A percentile compares a stretch with the other conserved stretches of the same genome.
phyloP scores from a whole-genome alignment of 2,797 vertebrate species.

The Malurus splendens region DNA sequence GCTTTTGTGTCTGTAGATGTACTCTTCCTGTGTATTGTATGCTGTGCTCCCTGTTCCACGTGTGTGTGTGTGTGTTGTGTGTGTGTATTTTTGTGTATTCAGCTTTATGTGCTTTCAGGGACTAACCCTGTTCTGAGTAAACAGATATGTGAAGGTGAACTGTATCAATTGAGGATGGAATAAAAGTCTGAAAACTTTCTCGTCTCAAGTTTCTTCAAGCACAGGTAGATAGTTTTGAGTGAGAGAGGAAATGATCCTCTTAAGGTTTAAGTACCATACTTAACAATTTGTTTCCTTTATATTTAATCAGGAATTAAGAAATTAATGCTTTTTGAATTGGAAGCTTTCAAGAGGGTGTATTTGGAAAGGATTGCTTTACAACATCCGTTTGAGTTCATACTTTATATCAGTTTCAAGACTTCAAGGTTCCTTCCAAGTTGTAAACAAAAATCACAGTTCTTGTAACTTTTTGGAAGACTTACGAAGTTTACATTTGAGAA shows the following conservation, averaged over 20 bases:
- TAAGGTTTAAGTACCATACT: not conserved
- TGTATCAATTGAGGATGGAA: not conserved
- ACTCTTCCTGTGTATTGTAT: not conserved
- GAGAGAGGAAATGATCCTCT: not conserved
- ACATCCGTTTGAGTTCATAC: not conserved
- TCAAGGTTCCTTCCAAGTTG: not conserved
- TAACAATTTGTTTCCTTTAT: not conserved
- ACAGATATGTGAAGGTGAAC: not conserved
- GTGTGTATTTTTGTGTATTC: not conserved
- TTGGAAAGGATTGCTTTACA: not conserved
- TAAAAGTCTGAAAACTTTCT: not conserved
- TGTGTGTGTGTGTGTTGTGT: not conserved
- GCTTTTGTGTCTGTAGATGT: not conserved
- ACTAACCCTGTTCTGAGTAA: not conserved
- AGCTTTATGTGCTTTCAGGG: not conserved
- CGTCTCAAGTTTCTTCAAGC: not conserved
- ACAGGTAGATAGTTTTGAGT: not conserved
- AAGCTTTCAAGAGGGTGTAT: not conserved
- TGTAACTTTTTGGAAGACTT: not conserved
- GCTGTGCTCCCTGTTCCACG: not conserved
- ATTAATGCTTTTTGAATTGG: not conserved
- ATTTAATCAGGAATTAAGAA: slow-evolving; percentile 5
- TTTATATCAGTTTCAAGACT: not conserved
- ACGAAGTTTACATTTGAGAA: not conserved
- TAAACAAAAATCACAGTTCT: not conserved